phyloP scores from a whole-genome alignment of 2,113 vertebrate species.

The Okapia johnstoni region DNA sequence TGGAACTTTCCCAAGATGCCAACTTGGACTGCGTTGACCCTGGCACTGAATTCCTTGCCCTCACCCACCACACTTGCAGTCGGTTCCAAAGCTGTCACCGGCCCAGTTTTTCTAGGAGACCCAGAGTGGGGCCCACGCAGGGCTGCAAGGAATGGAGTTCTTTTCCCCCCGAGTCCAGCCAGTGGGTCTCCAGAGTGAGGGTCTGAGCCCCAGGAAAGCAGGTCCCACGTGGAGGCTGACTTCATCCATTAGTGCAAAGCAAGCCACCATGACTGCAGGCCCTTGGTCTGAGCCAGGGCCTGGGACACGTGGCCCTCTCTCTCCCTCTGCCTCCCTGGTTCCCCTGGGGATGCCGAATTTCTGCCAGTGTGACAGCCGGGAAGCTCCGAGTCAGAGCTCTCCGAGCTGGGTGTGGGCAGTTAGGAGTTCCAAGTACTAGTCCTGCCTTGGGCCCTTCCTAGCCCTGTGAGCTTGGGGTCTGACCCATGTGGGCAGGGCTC shows the following conservation, averaged over 20 bases:
- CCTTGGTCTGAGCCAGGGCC: neutral
- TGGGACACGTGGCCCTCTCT: neutral
- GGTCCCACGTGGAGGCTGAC: neutral
- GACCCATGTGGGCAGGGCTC: neutral
- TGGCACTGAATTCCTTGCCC: neutral
- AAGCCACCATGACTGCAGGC: neutral
- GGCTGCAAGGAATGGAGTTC: neutral
- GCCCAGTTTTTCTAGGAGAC: neutral
- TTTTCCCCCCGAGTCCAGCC: accelerated
- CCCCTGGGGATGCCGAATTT: neutral
- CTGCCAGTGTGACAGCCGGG: neutral
- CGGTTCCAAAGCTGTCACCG: accelerated
- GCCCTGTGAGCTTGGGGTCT: neutral
- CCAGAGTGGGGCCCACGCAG: accelerated
- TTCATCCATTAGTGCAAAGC: constrained; percentile 17
- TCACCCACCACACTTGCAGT: accelerated
- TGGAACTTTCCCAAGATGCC: neutral
- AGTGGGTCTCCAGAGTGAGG: neutral
- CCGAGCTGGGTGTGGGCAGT: neutral
- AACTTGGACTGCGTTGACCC: accelerated
- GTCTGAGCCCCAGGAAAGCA: neutral
- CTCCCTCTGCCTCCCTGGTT: accelerated
- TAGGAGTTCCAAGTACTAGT: neutral
- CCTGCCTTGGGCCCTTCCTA: neutral
- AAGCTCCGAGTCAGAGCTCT: neutral